phyloP scores from a whole-genome alignment of 2,888 invertebrate species.

The Bellardia bayeri region DNA sequence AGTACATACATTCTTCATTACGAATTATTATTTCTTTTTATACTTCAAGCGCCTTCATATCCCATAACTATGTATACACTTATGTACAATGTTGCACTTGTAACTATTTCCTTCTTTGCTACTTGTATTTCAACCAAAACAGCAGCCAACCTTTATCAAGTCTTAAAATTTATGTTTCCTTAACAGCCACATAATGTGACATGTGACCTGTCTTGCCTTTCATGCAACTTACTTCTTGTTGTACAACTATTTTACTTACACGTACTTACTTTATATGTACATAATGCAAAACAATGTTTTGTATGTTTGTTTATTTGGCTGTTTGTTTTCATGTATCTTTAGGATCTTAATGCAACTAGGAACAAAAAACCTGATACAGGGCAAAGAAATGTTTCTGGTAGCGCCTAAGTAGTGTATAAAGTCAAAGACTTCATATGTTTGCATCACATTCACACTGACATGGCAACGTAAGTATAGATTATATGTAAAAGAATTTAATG shows the following conservation, averaged over 20 bases:
- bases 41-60: not conserved
- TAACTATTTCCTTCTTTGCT: conserved; percentile 35
- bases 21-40: too few relatives aligned
- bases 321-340: conserved; percentile 35
- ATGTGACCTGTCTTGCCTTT: conserved; percentile 61
- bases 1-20: too few relatives aligned
- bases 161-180: conserved; percentile 63
- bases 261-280: not conserved
- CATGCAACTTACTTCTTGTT: conserved; percentile 16
- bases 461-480: conserved; percentile 19
- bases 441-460: conserved; percentile 33
- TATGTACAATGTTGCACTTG: not conserved
- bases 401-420: conserved; percentile 21
- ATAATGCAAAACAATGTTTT: not conserved
- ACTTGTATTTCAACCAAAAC: not conserved
- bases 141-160: conserved; percentile 38
- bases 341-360: conserved; percentile 24
- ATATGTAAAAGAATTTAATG: not conserved
- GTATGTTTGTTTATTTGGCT: conserved; percentile 17
- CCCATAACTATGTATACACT: not conserved
- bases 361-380: not conserved
- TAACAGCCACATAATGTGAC: conserved; percentile 59
- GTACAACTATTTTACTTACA: conserved; percentile 48
- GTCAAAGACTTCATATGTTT: conserved; percentile 37
- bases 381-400: not conserved